These are phyloP conservation scores for Leptopilina syphax DNA, from an alignment of 2,888 invertebrate genomes.

Conservation along the genomic window DNA sequence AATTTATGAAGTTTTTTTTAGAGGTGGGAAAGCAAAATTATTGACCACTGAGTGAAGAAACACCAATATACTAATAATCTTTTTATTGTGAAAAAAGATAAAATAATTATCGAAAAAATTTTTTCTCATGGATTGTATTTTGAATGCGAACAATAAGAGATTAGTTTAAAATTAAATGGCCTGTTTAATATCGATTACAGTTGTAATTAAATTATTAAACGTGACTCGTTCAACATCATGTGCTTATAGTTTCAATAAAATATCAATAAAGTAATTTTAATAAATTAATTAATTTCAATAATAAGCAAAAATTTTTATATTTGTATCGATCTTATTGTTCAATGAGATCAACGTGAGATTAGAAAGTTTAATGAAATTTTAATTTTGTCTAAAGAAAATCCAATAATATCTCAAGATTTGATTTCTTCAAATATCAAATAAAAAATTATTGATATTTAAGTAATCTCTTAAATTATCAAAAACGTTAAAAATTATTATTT, in stretches of 20 bases:
- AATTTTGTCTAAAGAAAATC: slow-evolving; percentile 73
- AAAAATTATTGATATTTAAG: no score
- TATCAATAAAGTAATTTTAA: slow-evolving; percentile 78
- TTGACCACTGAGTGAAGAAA: no score
- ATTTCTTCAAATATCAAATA: no score
- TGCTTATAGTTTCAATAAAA: slow-evolving; percentile 78
- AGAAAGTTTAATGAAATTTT: slow-evolving; percentile 78
- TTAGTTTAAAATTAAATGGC: slow-evolving; percentile 68
- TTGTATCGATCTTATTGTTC: slow-evolving; percentile 81
- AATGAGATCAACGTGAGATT: slow-evolving; percentile 85
- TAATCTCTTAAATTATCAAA: no score
- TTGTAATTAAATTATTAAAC: slow-evolving; percentile 82
- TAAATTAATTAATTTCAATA: slow-evolving; percentile 76
- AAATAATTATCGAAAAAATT: no score
- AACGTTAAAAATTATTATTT: no score
- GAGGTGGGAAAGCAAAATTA: no score
- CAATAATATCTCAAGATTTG: background rate
- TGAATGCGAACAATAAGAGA: background rate
- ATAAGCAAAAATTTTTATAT: slow-evolving; percentile 74
- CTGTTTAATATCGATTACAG: slow-evolving; percentile 80
- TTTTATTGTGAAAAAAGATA: no score
- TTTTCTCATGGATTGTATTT: no score
- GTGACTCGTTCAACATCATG: slow-evolving; percentile 81
- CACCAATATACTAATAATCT: no score
- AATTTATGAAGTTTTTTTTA: no score